Percentiles rank a stretch among this genome's conserved stretches.
phyloP scores from a whole-genome alignment of 2,113 vertebrate genomes.

The Ctenodactylus gundi region DNA sequence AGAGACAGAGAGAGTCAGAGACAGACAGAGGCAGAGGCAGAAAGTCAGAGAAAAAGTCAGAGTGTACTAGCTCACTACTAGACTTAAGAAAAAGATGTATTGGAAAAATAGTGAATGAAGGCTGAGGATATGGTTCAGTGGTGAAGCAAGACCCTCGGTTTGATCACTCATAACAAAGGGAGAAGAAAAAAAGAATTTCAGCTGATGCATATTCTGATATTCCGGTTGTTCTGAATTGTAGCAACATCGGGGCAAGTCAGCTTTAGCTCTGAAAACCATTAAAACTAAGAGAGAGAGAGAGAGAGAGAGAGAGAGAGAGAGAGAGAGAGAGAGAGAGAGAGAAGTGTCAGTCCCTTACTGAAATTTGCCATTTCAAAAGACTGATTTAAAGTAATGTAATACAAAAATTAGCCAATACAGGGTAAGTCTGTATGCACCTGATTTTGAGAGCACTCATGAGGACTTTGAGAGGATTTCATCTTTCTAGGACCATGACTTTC shows the following conservation, averaged over 20 bases:
- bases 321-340: too few species aligned
- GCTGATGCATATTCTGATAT: neutral
- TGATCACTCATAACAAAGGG: neutral
- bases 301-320: too few species aligned
- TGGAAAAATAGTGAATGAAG: neutral
- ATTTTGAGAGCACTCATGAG: neutral
- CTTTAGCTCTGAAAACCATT: neutral
- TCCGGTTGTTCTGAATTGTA: neutral
- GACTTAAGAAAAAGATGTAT: neutral
- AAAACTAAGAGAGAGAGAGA: too few species aligned
- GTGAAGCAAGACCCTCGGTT: neutral
- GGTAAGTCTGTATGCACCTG: neutral
- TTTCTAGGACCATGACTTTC: neutral
- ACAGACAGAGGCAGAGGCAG: too few species aligned
- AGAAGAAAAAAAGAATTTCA: neutral
- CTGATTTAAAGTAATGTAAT: neutral
- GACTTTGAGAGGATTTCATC: neutral
- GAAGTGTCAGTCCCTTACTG: too few species aligned
- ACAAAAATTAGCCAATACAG: neutral
- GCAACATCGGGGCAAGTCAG: neutral
- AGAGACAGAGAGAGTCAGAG: too few species aligned
- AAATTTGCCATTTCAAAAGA: conserved; percentile 5
- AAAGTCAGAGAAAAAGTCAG: too few species aligned
- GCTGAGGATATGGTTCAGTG: neutral
- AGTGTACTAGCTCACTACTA: too few species aligned